A percentile compares a stretch with the other conserved stretches of the same genome.
Conservation (phyloP, 2,113 vertebrate species). For the Varanus komodoensis region DNA sequence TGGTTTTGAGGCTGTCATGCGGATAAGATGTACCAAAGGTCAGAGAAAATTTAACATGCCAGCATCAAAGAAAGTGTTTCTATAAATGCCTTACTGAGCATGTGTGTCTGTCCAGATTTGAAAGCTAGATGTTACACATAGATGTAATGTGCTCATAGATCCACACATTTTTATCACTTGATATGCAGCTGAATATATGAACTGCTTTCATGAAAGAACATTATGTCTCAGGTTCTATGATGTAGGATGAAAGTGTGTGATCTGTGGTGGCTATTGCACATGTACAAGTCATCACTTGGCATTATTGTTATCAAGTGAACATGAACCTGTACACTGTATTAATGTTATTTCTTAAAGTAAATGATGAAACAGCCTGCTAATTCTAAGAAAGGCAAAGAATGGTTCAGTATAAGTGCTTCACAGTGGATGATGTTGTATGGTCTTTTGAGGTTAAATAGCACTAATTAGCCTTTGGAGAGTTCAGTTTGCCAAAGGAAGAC, state of each 20-base stretch:
- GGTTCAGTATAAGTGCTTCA: no score
- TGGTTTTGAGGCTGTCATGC: slow-evolving; percentile 98
- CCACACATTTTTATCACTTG: background rate
- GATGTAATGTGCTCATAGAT: background rate
- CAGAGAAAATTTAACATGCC: background rate
- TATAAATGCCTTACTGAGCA: background rate
- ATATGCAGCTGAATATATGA: background rate
- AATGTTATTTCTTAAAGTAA: background rate
- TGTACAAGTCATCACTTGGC: background rate
- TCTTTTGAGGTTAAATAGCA: background rate
- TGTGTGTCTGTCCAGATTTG: background rate
- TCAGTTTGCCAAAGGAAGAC: background rate
- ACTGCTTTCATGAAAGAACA: background rate
- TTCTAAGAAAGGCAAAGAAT: background rate
- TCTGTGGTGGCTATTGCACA: background rate
- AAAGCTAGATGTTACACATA: background rate
- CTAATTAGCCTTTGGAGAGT: background rate
- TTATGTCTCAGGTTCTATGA: background rate
- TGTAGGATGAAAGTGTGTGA: background rate
- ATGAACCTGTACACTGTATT: background rate
- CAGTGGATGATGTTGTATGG: background rate
- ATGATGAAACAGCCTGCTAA: background rate
- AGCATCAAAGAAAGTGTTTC: background rate
- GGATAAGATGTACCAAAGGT: slow-evolving; percentile 99
- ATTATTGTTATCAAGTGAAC: background rate